These are phyloP conservation scores for Electrophaes corylata DNA, from an alignment of 2,888 invertebrate genomes.

Conservation along the genomic window DNA sequence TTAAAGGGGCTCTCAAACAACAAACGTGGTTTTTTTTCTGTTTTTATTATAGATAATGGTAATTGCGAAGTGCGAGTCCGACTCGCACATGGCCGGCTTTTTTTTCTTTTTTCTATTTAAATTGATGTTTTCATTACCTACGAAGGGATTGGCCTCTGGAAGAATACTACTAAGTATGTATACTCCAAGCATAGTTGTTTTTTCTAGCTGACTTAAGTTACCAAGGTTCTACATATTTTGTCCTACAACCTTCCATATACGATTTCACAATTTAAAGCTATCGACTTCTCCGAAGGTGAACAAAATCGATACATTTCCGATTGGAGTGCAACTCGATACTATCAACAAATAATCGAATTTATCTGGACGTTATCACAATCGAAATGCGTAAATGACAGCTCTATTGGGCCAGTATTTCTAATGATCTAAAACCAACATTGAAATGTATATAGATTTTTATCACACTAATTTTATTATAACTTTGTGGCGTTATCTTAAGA, in stretches of 20 bases:
- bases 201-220: not conserved
- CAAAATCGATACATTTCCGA: conserved; percentile 29
- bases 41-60: too few relatives aligned
- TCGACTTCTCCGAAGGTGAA: conserved; percentile 43
- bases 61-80: too few relatives aligned
- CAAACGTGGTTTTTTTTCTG: too few relatives aligned
- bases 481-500: not conserved
- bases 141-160: too few relatives aligned
- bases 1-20: too few relatives aligned
- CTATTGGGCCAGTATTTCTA: conserved; percentile 24
- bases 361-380: conserved; percentile 31
- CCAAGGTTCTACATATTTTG: conserved; percentile 28
- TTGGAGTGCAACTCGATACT: conserved; percentile 30
- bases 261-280: conserved; percentile 47
- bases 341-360: conserved; percentile 34
- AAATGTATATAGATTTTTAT: conserved; percentile 24
- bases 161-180: not conserved
- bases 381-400: conserved; percentile 35
- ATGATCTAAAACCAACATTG: conserved; percentile 21
- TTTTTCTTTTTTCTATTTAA: too few relatives aligned
- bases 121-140: too few relatives aligned
- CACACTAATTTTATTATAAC: conserved; percentile 28
- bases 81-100: too few relatives aligned
- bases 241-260: conserved; percentile 45
- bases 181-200: not conserved